Evolutionary conservation across 2,113 vertebrate species (phyloP).

Genomic region (Lepus timidus): DNA sequence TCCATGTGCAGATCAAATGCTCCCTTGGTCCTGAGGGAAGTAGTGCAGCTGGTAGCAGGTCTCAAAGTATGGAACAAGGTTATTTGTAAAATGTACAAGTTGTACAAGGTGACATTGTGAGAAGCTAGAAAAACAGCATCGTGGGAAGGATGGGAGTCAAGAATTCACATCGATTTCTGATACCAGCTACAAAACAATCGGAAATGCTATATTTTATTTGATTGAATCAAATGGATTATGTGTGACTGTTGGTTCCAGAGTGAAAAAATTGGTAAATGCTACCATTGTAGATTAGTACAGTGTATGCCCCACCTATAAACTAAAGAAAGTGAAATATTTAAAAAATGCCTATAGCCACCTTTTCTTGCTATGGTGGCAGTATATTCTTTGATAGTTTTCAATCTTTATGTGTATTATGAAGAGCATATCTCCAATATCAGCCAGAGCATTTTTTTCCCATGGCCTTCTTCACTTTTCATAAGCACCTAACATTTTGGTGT

Average conservation of each 20-base stretch:
- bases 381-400: not conserved
- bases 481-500: not conserved
- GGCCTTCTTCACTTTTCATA: not conserved
- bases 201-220: not conserved
- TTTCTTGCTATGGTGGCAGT: not conserved
- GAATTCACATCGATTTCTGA: not conserved
- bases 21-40: rapidly evolving
- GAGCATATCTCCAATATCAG: not conserved
- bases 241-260: not conserved
- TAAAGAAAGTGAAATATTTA: not conserved
- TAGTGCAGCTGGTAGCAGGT: too few relatives aligned
- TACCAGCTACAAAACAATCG: not conserved
- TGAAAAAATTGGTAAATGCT: not conserved
- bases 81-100: not conserved
- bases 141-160: not conserved
- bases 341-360: not conserved
- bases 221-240: not conserved
- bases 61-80: rapidly evolving
- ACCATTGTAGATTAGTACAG: too few relatives aligned
- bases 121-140: not conserved
- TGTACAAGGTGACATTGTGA: not conserved
- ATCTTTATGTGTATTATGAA: not conserved
- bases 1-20: rapidly evolving
- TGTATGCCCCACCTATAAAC: not conserved
- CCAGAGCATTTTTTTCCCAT: not conserved